phyloP scores from a whole-genome alignment of 2,888 invertebrate species.

The Brachyptera risi region DNA sequence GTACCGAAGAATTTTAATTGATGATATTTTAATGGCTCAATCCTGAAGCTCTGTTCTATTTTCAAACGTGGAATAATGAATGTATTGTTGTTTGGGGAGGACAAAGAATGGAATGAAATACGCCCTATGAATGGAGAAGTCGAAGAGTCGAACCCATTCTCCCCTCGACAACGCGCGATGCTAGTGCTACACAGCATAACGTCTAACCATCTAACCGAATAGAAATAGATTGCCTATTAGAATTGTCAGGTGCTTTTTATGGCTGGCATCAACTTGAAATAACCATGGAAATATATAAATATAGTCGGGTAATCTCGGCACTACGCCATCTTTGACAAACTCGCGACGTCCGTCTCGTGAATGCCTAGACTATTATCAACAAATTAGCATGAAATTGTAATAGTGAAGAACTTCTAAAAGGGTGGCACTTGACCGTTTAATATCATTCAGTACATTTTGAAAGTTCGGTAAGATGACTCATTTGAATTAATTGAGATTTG shows the following conservation, averaged over 20 bases:
- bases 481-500: too few species aligned
- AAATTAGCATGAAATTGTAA: constrained; percentile 1
- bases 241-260: constrained; percentile 13
- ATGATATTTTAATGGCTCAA: background rate
- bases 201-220: background rate
- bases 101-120: background rate
- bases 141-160: too few species aligned
- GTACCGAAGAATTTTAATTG: background rate
- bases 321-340: constrained; percentile 10
- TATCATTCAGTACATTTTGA: too few species aligned
- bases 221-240: background rate
- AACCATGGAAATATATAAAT: constrained; percentile 9
- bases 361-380: background rate
- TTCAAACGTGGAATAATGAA: background rate
- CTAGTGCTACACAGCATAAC: background rate
- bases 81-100: constrained; percentile 2
- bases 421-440: too few species aligned
- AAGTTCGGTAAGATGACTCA: too few species aligned
- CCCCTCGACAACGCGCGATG: background rate
- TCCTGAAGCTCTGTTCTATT: background rate
- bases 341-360: background rate
- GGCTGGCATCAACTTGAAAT: constrained; percentile 2
- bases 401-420: too few species aligned
- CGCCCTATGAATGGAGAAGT: constrained; percentile 2
- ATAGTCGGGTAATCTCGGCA: constrained; percentile 15